A percentile compares a stretch with the other conserved stretches of the same genome.
Evolutionary conservation across 1,140 invertebrate species (phyloP).

Genomic region (Drosophila watanabei): DNA sequence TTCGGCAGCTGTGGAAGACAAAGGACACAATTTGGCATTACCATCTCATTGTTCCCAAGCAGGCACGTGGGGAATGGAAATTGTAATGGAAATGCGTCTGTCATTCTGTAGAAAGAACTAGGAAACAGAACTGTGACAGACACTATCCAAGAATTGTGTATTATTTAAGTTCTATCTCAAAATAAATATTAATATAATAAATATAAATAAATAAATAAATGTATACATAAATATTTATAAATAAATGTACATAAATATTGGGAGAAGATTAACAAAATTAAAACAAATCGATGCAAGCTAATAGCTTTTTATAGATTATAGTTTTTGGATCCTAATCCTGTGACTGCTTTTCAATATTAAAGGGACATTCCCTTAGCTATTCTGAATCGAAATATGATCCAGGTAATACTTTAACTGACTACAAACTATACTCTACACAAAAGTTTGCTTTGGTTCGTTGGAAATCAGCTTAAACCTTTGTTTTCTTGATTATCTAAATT

Average conservation of each 20-base stretch:
- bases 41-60: conserved; percentile 22
- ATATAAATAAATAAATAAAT: too few species aligned
- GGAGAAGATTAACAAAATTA: not conserved
- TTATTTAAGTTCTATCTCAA: not conserved
- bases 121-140: not conserved
- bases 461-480: not conserved
- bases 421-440: not conserved
- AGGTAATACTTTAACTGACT: not conserved
- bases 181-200: too few species aligned
- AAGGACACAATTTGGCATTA: conserved; percentile 24
- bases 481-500: too few species aligned
- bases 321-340: not conserved
- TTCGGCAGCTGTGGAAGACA: conserved; percentile 34
- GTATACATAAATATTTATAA: too few species aligned
- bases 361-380: not conserved
- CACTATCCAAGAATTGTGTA: too few species aligned
- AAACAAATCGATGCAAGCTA: not conserved
- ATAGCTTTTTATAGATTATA: not conserved
- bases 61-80: not conserved
- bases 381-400: not conserved
- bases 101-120: not conserved
- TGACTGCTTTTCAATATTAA: not conserved
- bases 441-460: not conserved
- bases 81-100: not conserved
- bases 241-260: too few species aligned